Conservation (phyloP, 2,113 vertebrate species). For the Zootoca vivipara region DNA sequence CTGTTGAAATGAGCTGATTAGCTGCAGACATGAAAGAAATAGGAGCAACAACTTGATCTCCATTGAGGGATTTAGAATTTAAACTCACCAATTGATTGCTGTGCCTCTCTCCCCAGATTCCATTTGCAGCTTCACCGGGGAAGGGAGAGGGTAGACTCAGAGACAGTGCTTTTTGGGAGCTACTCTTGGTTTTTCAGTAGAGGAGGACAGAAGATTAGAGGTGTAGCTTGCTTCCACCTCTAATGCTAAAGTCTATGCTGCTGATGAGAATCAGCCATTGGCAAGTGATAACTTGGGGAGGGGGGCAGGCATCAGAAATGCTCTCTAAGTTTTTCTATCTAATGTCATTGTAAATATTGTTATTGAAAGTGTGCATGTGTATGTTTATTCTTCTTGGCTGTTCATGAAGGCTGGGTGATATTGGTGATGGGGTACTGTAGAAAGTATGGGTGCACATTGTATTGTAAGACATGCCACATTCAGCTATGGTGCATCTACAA, state of each 20-base stretch:
- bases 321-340: slow-evolving; percentile 34
- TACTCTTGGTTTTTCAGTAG: slow-evolving; percentile 35
- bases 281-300: slow-evolving; percentile 22
- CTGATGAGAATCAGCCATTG: slow-evolving; percentile 33
- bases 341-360: slow-evolving; percentile 25
- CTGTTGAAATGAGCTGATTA: slow-evolving; percentile 47
- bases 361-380: background rate
- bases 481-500: background rate
- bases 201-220: slow-evolving; percentile 50
- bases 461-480: background rate
- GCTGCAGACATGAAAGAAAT: slow-evolving; percentile 30
- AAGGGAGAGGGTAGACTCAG: slow-evolving; percentile 6
- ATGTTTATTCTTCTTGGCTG: background rate
- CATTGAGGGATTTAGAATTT: slow-evolving; percentile 51
- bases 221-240: background rate
- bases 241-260: background rate
- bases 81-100: background rate
- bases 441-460: no score
- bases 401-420: fast-evolving
- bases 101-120: slow-evolving; percentile 5
- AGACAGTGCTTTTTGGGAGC: slow-evolving; percentile 49
- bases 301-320: slow-evolving; percentile 11
- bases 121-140: slow-evolving; percentile 50
- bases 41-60: slow-evolving; percentile 28
- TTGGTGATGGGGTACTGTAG: no score